Evolutionary conservation across 2,888 invertebrate genomes (phyloP).

Genomic region (Lymantria dispar): DNA sequence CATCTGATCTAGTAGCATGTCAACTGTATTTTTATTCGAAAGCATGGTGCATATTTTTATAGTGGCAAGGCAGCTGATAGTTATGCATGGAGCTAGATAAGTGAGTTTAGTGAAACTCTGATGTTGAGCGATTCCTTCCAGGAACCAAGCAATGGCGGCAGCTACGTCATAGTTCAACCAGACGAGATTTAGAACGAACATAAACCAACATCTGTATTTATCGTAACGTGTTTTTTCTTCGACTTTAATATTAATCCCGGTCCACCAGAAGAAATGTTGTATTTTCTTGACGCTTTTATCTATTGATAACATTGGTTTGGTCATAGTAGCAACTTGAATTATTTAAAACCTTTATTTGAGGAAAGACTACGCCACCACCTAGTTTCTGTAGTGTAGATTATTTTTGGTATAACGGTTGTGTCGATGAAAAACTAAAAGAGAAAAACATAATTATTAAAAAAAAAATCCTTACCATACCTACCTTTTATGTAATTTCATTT

Average conservation of each 20-base stretch:
- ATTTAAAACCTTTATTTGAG: background rate
- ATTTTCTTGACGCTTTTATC: constrained; percentile 40
- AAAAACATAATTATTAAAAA: no score
- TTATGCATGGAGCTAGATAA: constrained; percentile 46
- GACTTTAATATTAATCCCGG: constrained; percentile 41
- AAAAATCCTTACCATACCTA: no score
- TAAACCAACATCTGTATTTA: constrained; percentile 18
- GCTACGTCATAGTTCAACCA: constrained; percentile 40
- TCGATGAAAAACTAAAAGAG: no score
- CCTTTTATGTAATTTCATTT: no score
- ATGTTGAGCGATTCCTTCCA: constrained; percentile 33
- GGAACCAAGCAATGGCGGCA: constrained; percentile 44
- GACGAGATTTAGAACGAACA: constrained; percentile 43
- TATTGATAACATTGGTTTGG: constrained; percentile 19
- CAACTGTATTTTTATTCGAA: constrained; percentile 27
- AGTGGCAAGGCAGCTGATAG: constrained; percentile 29
- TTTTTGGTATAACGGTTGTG: no score
- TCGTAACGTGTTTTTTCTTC: constrained; percentile 19
- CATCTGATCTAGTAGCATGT: constrained; percentile 35
- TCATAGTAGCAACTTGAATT: background rate
- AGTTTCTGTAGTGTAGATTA: no score
- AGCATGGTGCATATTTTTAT: constrained; percentile 36
- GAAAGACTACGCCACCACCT: no score
- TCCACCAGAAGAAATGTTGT: constrained; percentile 27
- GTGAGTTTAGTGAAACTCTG: constrained; percentile 44